Evolutionary conservation across 1,140 invertebrate genomes (phyloP).

Genomic region (Mylabris phalerata): DNA sequence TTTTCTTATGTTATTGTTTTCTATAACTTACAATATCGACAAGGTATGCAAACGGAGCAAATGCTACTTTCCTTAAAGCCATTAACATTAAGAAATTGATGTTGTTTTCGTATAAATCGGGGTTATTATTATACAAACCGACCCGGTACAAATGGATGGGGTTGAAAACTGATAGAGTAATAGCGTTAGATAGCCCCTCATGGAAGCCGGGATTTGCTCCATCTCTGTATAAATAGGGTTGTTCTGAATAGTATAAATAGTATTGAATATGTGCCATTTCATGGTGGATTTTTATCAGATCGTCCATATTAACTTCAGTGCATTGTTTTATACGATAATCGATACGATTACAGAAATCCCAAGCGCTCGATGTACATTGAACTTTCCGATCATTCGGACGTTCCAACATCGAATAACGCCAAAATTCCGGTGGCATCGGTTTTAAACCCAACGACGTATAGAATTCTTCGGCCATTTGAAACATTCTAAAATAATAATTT

Average conservation of each 20-base stretch:
- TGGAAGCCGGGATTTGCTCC: conserved; percentile 82
- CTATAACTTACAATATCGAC: conserved; percentile 57
- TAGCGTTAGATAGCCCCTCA: conserved; percentile 80
- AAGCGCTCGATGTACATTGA: conserved; percentile 80
- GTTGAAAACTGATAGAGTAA: conserved; percentile 70
- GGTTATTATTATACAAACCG: conserved; percentile 62
- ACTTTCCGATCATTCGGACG: conserved; percentile 64
- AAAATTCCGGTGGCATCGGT: conserved; percentile 71
- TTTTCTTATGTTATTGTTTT: not conserved
- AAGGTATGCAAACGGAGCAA: conserved; percentile 70
- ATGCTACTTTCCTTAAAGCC: conserved; percentile 76
- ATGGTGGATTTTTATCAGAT: conserved; percentile 75
- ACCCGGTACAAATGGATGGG: conserved; percentile 65
- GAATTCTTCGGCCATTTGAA: conserved; percentile 74
- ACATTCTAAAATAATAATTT: conserved; percentile 51
- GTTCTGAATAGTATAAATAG: conserved; percentile 72
- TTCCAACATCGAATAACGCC: conserved; percentile 68
- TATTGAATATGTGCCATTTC: conserved; percentile 82
- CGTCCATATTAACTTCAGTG: conserved; percentile 72
- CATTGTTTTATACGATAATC: conserved; percentile 88
- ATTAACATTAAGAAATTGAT: conserved; percentile 76
- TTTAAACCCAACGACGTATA: conserved; percentile 73
- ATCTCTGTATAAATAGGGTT: conserved; percentile 64
- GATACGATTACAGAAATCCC: conserved; percentile 78
- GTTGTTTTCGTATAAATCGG: conserved; percentile 60